phyloP scores from a whole-genome alignment of 2,113 vertebrate genomes.

The Calcarius ornatus region DNA sequence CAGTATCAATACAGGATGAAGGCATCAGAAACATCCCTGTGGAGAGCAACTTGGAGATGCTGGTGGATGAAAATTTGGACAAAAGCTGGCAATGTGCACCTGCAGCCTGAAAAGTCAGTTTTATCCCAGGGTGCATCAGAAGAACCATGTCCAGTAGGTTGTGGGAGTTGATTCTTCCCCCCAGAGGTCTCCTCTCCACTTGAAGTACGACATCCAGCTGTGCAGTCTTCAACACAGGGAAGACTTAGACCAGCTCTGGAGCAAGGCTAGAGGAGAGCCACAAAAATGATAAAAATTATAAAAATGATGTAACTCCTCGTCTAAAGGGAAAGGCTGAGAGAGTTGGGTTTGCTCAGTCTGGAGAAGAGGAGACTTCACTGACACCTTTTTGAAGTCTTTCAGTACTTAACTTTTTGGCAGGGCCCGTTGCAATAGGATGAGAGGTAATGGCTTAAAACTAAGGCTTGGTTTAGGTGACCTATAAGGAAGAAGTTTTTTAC shows the following conservation, averaged over 20 bases:
- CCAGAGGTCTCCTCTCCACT: not conserved
- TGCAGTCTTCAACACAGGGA: not conserved
- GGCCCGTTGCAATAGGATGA: accelerated
- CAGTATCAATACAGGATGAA: accelerated
- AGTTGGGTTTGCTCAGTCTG: not conserved
- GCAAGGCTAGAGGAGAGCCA: not conserved
- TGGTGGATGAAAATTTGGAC: not conserved
- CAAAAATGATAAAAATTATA: not conserved
- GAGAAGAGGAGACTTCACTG: not conserved
- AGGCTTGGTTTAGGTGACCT: not conserved
- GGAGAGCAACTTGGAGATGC: not conserved
- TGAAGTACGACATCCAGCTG: accelerated
- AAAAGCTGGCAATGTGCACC: accelerated
- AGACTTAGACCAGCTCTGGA: not conserved
- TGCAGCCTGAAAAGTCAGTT: accelerated
- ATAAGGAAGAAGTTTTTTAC: not conserved
- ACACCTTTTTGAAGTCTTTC: not conserved
- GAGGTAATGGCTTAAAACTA: not conserved
- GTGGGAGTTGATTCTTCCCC: not conserved
- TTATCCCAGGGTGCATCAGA: not conserved
- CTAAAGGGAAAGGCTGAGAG: not conserved
- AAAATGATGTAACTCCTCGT: not conserved
- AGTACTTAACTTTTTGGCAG: not conserved
- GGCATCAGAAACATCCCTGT: not conserved
- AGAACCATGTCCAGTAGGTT: accelerated